Conservation (phyloP, 2,797 vertebrate species). For the Natrix natrix region DNA sequence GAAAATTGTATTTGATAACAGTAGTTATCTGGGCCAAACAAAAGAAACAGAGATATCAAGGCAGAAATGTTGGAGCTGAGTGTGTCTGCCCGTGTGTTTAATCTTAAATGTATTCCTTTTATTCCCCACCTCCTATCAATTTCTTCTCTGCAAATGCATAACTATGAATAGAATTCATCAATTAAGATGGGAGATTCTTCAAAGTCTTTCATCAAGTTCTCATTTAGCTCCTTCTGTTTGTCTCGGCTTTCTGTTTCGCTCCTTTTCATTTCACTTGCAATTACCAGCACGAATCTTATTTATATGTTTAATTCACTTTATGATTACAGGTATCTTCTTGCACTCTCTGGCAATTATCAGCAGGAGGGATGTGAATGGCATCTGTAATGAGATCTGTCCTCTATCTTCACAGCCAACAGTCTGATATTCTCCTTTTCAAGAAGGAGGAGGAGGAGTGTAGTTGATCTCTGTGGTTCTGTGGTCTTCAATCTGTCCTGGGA, state of each 20-base stretch:
- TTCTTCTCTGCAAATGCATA: conserved; percentile 38
- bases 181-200: conserved; percentile 47
- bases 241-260: conserved; percentile 40
- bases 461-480: too few species aligned
- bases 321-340: conserved; percentile 45
- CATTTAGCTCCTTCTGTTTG: conserved; percentile 37
- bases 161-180: conserved; percentile 55
- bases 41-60: conserved; percentile 20
- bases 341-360: conserved; percentile 38
- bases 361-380: conserved; percentile 41
- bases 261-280: conserved; percentile 43
- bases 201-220: conserved; percentile 48
- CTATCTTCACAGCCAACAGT: conserved; percentile 18
- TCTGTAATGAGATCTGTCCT: conserved; percentile 18
- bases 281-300: conserved; percentile 44
- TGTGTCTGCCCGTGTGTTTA: conserved; percentile 2
- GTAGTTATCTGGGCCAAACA: conserved; percentile 17
- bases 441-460: not conserved
- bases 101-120: conserved; percentile 60
- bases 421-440: not conserved
- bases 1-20: not conserved
- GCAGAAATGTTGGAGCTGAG: conserved; percentile 27
- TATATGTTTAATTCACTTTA: conserved; percentile 51
- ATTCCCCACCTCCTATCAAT: conserved; percentile 34
- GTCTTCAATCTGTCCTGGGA: not conserved